A percentile compares a stretch with the other conserved stretches of the same genome.
These are phyloP conservation scores for Dendrophyllia cribrosa DNA, from an alignment of 64 coral and sea anemone genomes.

Conservation along the genomic window DNA sequence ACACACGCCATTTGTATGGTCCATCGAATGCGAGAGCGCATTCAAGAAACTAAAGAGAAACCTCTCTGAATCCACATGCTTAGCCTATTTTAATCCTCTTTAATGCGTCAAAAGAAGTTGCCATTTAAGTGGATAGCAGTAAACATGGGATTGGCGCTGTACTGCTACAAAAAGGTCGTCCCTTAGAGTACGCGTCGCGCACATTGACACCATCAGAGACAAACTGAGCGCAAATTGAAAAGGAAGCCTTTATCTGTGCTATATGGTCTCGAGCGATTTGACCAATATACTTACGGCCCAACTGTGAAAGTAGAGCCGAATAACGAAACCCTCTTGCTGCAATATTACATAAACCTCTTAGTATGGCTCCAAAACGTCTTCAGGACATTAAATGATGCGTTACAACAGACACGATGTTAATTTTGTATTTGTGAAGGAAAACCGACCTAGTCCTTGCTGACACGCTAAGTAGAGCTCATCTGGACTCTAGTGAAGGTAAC, in stretches of 20 bases:
- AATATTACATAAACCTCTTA: constrained; percentile 56
- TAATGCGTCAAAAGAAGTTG: constrained; percentile 53
- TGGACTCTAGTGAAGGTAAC: background rate
- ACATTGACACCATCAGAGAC: constrained; percentile 42
- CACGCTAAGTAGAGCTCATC: no score
- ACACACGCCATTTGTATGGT: constrained; percentile 48
- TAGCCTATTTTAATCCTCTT: constrained; percentile 62
- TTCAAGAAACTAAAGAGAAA: constrained; percentile 43
- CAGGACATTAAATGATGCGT: constrained; percentile 34
- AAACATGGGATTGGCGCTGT: constrained; percentile 46
- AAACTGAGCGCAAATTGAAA: constrained; percentile 66
- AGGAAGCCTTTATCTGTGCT: constrained; percentile 57
- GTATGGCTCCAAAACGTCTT: constrained; percentile 49
- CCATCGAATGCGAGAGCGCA: constrained; percentile 31
- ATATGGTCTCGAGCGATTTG: constrained; percentile 16
- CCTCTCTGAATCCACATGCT: constrained; percentile 20
- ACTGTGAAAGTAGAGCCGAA: constrained; percentile 6
- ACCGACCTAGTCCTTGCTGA: background rate
- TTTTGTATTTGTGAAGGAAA: constrained; percentile 42
- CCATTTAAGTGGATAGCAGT: constrained; percentile 65
- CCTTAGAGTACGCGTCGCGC: constrained; percentile 47
- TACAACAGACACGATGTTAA: constrained; percentile 50
- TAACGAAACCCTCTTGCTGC: constrained; percentile 36
- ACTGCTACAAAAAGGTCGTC: constrained; percentile 51
- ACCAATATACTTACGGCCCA: no score